Evolutionary conservation across 2,888 invertebrate species (phyloP).

Genomic region (Seira musarum): DNA sequence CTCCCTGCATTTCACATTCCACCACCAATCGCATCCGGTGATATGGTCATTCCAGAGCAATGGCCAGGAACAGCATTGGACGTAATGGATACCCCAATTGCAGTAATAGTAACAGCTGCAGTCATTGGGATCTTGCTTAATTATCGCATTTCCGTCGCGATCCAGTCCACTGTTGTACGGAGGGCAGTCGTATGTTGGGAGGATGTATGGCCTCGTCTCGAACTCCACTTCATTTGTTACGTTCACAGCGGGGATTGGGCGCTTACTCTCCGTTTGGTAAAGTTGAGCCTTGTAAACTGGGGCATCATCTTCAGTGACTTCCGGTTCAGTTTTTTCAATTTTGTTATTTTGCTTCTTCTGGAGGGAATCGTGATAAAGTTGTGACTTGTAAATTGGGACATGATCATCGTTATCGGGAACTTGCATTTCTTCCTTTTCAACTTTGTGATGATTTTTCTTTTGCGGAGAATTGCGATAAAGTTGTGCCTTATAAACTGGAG

Average conservation of each 20-base stretch:
- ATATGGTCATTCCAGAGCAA: slow-evolving; percentile 45
- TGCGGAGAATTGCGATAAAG: not conserved
- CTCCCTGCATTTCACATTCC: slow-evolving; percentile 38
- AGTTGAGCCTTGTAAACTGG: not conserved
- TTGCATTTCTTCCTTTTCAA: too few species aligned
- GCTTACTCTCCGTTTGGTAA: not conserved
- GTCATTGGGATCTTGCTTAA: slow-evolving; percentile 46
- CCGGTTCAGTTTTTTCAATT: too few species aligned
- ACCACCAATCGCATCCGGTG: slow-evolving; percentile 51
- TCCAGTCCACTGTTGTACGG: not conserved
- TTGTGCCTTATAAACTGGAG: not conserved
- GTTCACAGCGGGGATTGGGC: not conserved
- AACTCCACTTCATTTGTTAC: not conserved
- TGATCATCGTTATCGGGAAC: too few species aligned
- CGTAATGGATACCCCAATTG: slow-evolving; percentile 40
- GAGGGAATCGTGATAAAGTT: too few species aligned
- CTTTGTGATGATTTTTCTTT: not conserved
- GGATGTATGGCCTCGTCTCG: not conserved
- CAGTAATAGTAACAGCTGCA: slow-evolving; percentile 47
- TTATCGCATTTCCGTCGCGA: slow-evolving; percentile 17
- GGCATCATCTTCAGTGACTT: too few species aligned
- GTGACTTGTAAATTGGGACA: too few species aligned
- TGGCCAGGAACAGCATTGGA: slow-evolving; percentile 35
- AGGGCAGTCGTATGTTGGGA: slow-evolving; percentile 13
- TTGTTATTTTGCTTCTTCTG: too few species aligned